A percentile compares a stretch with the other conserved stretches of the same genome.
phyloP scores from a whole-genome alignment of 2,113 vertebrate genomes.

The Eulacestoma nigropectus region DNA sequence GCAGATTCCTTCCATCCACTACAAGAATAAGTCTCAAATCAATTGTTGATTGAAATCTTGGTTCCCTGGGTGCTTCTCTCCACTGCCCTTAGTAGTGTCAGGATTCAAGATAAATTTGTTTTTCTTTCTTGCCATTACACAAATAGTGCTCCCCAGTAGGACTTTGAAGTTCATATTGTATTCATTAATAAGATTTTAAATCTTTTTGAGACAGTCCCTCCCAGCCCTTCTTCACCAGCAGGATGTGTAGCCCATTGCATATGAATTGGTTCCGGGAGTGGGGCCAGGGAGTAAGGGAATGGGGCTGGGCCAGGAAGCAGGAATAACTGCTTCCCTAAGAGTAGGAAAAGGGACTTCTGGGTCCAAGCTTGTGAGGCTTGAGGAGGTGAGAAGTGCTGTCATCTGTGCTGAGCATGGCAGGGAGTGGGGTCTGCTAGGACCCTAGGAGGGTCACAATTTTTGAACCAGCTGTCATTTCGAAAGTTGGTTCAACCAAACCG shows the following conservation, averaged over 20 bases:
- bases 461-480: constrained; percentile 9
- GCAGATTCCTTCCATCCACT: constrained; percentile 39
- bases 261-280: constrained; percentile 29
- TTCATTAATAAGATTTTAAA: constrained; percentile 54
- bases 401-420: neutral
- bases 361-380: neutral
- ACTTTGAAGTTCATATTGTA: constrained; percentile 56
- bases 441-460: neutral
- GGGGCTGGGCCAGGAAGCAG: neutral
- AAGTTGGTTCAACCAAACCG: neutral
- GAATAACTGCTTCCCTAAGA: neutral
- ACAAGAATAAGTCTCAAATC: constrained; percentile 31
- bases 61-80: constrained; percentile 3
- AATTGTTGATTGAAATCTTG: constrained; percentile 35
- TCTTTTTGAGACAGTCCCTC: constrained; percentile 26
- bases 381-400: neutral
- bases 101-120: constrained; percentile 51
- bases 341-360: neutral
- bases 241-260: neutral
- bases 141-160: constrained; percentile 31
- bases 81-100: neutral
- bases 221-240: constrained; percentile 27
- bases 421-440: neutral
- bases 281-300: neutral
- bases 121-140: constrained; percentile 49